Evolutionary conservation across 2,113 vertebrate species (phyloP).

Genomic region (Megaceryle maxima): DNA sequence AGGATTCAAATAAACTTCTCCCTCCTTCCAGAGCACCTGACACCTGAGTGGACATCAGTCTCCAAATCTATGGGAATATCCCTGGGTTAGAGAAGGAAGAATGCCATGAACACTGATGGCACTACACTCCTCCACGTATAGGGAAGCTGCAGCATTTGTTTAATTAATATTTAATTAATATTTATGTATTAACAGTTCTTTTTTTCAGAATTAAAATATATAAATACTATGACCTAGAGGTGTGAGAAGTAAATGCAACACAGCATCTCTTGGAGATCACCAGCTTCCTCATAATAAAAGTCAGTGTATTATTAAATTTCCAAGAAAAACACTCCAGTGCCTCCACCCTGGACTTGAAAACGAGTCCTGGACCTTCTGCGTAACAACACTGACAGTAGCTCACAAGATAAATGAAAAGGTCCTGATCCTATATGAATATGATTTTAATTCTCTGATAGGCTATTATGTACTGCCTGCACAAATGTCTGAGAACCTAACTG

Average conservation of each 20-base stretch:
- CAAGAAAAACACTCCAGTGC: not conserved
- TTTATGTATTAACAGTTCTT: not conserved
- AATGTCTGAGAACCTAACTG: not conserved
- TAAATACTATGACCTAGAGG: not conserved
- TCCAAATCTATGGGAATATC: not conserved
- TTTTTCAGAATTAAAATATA: not conserved
- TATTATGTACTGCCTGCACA: not conserved
- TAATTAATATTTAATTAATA: not conserved
- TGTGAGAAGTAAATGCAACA: not conserved
- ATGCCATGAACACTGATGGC: rapidly evolving
- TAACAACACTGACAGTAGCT: not conserved
- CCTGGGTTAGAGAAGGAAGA: rapidly evolving
- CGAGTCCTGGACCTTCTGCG: not conserved
- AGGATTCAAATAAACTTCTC: not conserved
- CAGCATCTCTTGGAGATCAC: not conserved
- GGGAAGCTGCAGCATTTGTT: not conserved
- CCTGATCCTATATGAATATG: not conserved
- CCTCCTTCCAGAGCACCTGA: not conserved
- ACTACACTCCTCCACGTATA: rapidly evolving
- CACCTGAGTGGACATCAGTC: not conserved
- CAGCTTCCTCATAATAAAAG: not conserved
- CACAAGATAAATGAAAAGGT: not conserved
- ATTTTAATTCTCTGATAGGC: not conserved
- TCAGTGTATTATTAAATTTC: not conserved
- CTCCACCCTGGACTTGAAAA: not conserved